Conservation (phyloP, 2,888 invertebrate genomes). For the Arrhopalites spinosus region DNA sequence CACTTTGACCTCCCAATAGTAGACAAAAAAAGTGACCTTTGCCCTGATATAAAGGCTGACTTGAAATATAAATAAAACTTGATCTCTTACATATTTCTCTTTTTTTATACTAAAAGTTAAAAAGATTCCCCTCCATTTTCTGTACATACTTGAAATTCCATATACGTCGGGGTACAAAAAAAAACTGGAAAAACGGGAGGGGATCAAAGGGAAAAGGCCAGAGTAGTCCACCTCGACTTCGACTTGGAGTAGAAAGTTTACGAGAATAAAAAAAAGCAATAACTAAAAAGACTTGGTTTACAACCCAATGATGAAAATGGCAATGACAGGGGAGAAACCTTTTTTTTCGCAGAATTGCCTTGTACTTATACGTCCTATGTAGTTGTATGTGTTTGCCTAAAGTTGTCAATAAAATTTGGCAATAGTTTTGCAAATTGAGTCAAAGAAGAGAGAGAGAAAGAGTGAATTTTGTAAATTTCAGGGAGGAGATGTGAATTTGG, state of each 20-base stretch:
- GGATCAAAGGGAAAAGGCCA: neutral
- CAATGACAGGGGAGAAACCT: neutral
- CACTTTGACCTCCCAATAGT: too few species aligned
- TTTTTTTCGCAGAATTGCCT: too few species aligned
- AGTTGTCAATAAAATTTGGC: constrained; percentile 12
- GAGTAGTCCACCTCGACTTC: too few species aligned
- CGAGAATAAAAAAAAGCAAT: neutral
- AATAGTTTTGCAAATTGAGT: constrained; percentile 16
- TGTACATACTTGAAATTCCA: neutral
- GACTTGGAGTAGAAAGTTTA: neutral
- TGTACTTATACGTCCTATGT: too few species aligned
- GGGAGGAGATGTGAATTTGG: neutral
- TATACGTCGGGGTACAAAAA: too few species aligned
- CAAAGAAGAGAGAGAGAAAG: neutral
- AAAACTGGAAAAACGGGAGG: neutral
- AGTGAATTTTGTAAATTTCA: constrained; percentile 11
- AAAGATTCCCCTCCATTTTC: neutral
- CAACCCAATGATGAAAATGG: neutral
- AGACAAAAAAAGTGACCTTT: too few species aligned
- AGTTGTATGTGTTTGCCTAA: neutral
- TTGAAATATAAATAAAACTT: too few species aligned
- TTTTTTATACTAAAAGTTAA: neutral
- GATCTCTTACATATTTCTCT: neutral
- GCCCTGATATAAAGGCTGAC: too few species aligned
- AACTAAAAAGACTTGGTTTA: neutral